Percentiles rank a stretch among this genome's conserved stretches.
Evolutionary conservation across 2,113 vertebrate species (phyloP).

Genomic region (Pseudolaguvia tuberculata): DNA sequence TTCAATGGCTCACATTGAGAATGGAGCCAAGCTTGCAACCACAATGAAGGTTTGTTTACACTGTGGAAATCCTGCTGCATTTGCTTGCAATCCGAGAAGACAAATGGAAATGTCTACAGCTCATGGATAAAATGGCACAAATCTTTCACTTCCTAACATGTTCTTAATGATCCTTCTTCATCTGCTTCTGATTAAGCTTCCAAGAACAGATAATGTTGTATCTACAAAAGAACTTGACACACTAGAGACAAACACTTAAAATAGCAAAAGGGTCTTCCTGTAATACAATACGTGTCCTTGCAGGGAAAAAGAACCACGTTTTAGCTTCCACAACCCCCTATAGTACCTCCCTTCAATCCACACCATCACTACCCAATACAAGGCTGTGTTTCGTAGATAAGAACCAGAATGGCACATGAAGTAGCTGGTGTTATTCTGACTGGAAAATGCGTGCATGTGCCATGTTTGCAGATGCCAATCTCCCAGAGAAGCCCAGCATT

Average conservation of each 20-base stretch:
- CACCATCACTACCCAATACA: neutral
- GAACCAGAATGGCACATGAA: neutral
- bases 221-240: neutral
- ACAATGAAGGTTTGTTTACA: slow-evolving; percentile 38
- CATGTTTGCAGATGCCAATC: slow-evolving; percentile 5
- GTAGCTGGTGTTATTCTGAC: slow-evolving; percentile 12
- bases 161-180: neutral
- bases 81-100: slow-evolving; percentile 21
- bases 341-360: neutral
- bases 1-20: slow-evolving; percentile 35
- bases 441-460: slow-evolving; percentile 6
- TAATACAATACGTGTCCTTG: neutral
- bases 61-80: slow-evolving; percentile 31
- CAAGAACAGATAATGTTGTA: neutral
- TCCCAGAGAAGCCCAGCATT: neutral
- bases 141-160: neutral
- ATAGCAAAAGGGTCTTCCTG: neutral
- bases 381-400: slow-evolving; percentile 18
- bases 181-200: too few species aligned
- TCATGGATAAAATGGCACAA: neutral
- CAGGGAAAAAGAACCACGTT: neutral
- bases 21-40: slow-evolving; percentile 18
- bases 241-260: neutral
- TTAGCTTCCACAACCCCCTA: too few species aligned
- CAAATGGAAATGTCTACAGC: slow-evolving; percentile 31